Evolutionary conservation across 2,888 invertebrate species (phyloP).

Genomic region (Leucophora obtusa): DNA sequence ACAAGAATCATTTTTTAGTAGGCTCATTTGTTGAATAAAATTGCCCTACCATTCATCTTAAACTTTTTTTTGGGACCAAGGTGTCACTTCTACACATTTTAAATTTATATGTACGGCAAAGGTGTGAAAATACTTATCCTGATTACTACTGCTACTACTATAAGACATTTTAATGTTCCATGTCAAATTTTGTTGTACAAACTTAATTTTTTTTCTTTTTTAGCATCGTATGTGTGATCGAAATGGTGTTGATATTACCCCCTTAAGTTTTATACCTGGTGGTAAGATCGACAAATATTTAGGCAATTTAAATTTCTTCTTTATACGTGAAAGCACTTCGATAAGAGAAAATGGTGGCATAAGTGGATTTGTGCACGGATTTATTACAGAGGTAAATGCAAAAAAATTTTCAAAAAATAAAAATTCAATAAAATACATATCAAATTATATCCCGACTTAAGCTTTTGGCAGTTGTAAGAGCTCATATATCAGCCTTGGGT

Average conservation of each 20-base stretch:
- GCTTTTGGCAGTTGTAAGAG: slow-evolving; percentile 92
- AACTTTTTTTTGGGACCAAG: no score
- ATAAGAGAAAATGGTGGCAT: slow-evolving; percentile 94
- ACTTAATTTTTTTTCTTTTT: slow-evolving; percentile 12
- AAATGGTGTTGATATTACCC: slow-evolving; percentile 88
- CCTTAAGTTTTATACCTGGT: slow-evolving; percentile 88
- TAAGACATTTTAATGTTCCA: no score
- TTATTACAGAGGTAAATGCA: slow-evolving; percentile 89
- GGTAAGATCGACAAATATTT: slow-evolving; percentile 88
- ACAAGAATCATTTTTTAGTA: no score
- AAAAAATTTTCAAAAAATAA: not conserved
- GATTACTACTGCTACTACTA: no score
- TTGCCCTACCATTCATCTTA: no score
- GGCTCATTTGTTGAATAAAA: no score
- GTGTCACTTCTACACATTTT: no score
- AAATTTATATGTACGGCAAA: no score
- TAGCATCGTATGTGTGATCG: slow-evolving; percentile 76
- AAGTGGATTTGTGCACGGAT: slow-evolving; percentile 95
- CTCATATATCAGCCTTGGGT: slow-evolving; percentile 94
- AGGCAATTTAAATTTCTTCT: slow-evolving; percentile 95
- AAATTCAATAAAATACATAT: not conserved
- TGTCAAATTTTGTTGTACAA: no score
- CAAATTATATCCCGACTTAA: slow-evolving; percentile 65
- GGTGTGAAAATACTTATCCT: no score
- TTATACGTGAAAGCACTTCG: slow-evolving; percentile 95